phyloP scores from a whole-genome alignment of 2,113 vertebrate genomes.

The Corynorhinus townsendii region DNA sequence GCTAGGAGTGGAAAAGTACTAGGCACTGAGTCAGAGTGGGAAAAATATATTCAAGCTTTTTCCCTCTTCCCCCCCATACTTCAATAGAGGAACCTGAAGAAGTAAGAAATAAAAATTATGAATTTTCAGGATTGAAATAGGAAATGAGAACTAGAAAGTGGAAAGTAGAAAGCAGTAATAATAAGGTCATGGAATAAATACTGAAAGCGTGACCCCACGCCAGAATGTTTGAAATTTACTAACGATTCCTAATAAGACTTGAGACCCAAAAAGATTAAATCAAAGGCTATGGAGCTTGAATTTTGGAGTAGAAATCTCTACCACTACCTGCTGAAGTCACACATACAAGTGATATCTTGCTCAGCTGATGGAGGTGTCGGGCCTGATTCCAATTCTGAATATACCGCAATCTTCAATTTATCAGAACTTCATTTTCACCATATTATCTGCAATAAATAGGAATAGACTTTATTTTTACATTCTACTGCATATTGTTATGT shows the following conservation, averaged over 20 bases:
- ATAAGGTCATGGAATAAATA: neutral
- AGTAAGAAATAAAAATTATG: neutral
- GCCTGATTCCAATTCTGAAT: neutral
- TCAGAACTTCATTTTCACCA: neutral
- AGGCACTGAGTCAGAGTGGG: neutral
- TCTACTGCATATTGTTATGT: neutral
- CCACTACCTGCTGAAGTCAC: neutral
- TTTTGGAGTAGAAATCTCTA: neutral
- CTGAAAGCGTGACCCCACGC: too few species aligned
- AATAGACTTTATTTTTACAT: neutral
- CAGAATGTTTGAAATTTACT: neutral
- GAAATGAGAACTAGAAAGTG: neutral
- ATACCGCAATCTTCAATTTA: neutral
- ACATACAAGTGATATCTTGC: rapidly evolving
- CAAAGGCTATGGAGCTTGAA: neutral
- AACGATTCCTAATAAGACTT: neutral
- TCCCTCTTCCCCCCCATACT: neutral
- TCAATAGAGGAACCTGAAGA: neutral
- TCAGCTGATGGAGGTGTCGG: neutral
- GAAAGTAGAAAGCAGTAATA: neutral
- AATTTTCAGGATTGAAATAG: neutral
- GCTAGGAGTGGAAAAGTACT: neutral
- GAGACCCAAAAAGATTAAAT: neutral
- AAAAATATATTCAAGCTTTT: neutral
- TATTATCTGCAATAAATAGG: neutral